phyloP scores from a whole-genome alignment of 2,797 vertebrate genomes.

The Knipowitschia caucasica region DNA sequence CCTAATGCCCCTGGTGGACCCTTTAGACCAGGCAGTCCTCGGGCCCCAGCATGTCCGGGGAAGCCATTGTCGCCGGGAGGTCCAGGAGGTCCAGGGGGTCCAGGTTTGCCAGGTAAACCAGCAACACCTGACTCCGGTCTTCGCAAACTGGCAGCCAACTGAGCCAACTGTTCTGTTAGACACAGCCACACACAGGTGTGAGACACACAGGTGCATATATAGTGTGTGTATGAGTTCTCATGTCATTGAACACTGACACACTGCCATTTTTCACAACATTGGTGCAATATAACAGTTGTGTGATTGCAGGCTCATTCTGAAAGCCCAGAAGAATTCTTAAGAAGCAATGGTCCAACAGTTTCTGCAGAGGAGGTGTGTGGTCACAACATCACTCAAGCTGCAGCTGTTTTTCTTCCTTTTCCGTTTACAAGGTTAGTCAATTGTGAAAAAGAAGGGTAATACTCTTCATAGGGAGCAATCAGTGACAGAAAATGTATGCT shows the following conservation, averaged over 20 bases:
- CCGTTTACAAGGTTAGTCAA: conserved; percentile 40
- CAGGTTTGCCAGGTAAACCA: conserved; percentile 90
- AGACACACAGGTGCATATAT: conserved; percentile 12
- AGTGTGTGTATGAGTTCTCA: background rate
- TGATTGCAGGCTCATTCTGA: conserved; percentile 16
- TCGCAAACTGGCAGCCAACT: conserved; percentile 92
- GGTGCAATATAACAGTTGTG: conserved; percentile 21
- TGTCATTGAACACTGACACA: conserved; percentile 12
- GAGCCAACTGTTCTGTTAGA: conserved; percentile 89
- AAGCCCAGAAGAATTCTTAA: conserved; percentile 26
- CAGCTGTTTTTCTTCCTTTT: conserved; percentile 38
- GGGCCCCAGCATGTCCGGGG: conserved; percentile 87
- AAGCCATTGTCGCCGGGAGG: conserved; percentile 89
- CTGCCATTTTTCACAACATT: conserved; percentile 9
- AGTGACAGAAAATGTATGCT: conserved; percentile 44
- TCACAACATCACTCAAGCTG: conserved; percentile 39
- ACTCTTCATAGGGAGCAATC: conserved; percentile 49
- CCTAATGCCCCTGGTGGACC: conserved; percentile 87
- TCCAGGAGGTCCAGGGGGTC: conserved; percentile 85
- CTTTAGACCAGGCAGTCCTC: conserved; percentile 94
- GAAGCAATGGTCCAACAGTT: conserved; percentile 17
- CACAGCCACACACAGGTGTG: conserved; percentile 17
- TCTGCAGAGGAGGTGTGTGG: conserved; percentile 35
- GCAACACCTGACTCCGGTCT: conserved; percentile 89
- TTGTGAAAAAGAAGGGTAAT: conserved; percentile 51